Evolutionary conservation across 2,113 vertebrate genomes (phyloP).

Genomic region (Platichthys flesus): DNA sequence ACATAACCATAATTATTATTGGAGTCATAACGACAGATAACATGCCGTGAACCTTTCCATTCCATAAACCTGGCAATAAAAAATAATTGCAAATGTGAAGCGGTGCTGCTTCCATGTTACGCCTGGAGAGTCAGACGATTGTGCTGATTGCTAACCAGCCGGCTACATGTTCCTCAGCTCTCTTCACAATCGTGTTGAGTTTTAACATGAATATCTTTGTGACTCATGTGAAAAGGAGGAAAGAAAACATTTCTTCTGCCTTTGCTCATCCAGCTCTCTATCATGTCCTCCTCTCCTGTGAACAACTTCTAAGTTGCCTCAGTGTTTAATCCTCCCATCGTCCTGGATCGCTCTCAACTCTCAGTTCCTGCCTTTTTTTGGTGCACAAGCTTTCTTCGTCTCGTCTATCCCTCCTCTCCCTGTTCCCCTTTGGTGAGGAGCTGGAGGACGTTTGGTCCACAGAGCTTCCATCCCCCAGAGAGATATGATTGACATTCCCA

Average conservation of each 20-base stretch:
- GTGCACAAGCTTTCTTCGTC: not conserved
- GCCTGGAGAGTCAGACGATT: not conserved
- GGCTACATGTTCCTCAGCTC: no score
- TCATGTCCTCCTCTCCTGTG: not conserved
- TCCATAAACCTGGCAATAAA: slow-evolving; percentile 18
- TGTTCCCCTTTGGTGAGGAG: slow-evolving; percentile 2
- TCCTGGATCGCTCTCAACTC: not conserved
- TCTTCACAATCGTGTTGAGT: not conserved
- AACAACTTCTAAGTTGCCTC: not conserved
- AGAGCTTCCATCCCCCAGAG: slow-evolving; percentile 43
- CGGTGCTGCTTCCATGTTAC: not conserved
- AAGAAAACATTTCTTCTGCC: slow-evolving; percentile 2
- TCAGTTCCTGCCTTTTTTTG: not conserved
- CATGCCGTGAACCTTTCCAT: slow-evolving; percentile 1
- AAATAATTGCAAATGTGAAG: slow-evolving; percentile 4
- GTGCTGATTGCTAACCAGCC: not conserved
- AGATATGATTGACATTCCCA: slow-evolving; percentile 55
- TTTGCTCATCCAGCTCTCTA: not conserved
- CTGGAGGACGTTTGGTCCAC: slow-evolving; percentile 29
- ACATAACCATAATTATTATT: slow-evolving; percentile 14
- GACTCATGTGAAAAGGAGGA: slow-evolving; percentile 10
- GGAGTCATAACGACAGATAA: not conserved
- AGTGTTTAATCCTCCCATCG: slow-evolving; percentile 5
- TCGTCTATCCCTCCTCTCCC: not conserved
- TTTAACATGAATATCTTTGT: slow-evolving; percentile 23